phyloP scores from a whole-genome alignment of 1,140 invertebrate species.

The Eurosta solidaginis region DNA sequence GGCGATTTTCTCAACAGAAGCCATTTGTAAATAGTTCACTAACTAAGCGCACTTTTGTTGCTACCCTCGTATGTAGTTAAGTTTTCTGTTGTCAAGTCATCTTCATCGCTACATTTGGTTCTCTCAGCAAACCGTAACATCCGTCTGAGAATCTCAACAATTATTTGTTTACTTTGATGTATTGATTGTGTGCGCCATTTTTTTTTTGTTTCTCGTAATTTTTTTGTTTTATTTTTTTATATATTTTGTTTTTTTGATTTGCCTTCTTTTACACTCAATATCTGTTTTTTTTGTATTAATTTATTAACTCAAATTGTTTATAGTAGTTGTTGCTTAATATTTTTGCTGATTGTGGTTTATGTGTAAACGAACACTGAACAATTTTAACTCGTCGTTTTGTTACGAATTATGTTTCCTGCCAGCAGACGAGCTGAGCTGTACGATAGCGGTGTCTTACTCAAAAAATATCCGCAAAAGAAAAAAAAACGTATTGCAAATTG shows the following conservation, averaged over 20 bases:
- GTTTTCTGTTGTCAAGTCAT: neutral
- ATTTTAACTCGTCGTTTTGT: neutral
- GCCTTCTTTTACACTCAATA: neutral
- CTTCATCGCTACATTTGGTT: neutral
- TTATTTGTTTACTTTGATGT: neutral
- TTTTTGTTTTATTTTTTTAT: neutral
- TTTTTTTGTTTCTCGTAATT: neutral
- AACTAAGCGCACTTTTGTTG: no score
- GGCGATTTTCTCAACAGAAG: no score
- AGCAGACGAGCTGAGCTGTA: neutral
- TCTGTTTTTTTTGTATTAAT: no score
- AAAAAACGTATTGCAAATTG: constrained; percentile 35
- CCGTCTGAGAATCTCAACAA: neutral
- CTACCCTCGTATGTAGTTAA: neutral
- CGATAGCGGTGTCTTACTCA: neutral
- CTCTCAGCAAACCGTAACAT: neutral
- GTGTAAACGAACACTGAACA: neutral
- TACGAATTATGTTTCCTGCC: neutral
- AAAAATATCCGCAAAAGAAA: neutral
- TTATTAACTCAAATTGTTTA: neutral
- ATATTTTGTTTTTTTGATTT: neutral
- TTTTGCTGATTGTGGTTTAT: neutral
- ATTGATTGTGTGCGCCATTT: neutral
- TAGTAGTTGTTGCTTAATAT: neutral
- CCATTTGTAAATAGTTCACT: no score